Evolutionary conservation across 2,888 invertebrate species (phyloP).

Genomic region (Acleris literana): DNA sequence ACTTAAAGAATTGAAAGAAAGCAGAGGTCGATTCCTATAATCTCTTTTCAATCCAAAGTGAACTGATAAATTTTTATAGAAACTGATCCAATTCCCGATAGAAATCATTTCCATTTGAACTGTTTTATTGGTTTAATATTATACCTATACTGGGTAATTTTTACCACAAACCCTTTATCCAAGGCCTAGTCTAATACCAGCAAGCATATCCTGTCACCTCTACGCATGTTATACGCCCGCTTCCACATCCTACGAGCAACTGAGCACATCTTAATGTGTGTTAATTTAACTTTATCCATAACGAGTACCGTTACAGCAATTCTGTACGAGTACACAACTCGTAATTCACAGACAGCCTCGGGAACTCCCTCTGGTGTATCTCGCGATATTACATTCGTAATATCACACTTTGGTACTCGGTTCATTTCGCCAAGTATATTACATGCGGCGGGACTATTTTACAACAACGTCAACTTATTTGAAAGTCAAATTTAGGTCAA

Average conservation of each 20-base stretch:
- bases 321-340: slow-evolving; percentile 10
- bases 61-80: too few relatives aligned
- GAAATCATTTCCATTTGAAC: too few relatives aligned
- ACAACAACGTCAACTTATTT: neutral
- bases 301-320: slow-evolving; percentile 1
- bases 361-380: slow-evolving; percentile 8
- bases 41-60: too few relatives aligned
- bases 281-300: slow-evolving; percentile 14
- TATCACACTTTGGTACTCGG: slow-evolving; percentile 9
- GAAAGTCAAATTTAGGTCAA: neutral
- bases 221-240: too few relatives aligned
- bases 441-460: slow-evolving; percentile 6
- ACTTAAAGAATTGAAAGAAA: too few relatives aligned
- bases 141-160: too few relatives aligned
- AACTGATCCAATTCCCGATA: too few relatives aligned
- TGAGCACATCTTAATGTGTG: neutral
- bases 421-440: slow-evolving; percentile 10
- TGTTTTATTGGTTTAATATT: too few relatives aligned
- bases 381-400: neutral
- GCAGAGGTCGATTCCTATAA: too few relatives aligned
- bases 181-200: too few relatives aligned
- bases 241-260: neutral
- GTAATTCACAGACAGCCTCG: slow-evolving; percentile 1
- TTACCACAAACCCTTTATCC: too few relatives aligned
- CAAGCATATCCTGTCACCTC: too few relatives aligned